Percentiles rank a stretch among this genome's conserved stretches.
Evolutionary conservation across 2,888 invertebrate species (phyloP).

Genomic region (Ochropacha duplaris): DNA sequence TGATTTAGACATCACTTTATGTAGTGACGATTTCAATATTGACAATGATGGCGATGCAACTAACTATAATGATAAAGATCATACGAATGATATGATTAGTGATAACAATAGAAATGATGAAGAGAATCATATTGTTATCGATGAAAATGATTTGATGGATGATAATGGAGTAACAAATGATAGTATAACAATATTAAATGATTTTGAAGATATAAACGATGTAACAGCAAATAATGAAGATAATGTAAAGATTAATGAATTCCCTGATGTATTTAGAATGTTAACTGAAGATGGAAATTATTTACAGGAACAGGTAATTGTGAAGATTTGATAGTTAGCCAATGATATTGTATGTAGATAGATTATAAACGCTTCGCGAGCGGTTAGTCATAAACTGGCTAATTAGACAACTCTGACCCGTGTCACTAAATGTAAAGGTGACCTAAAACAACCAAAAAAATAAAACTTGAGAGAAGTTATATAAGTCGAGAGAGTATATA

Average conservation of each 20-base stretch:
- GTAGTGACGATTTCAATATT: slow-evolving; percentile 55
- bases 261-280: slow-evolving; percentile 5
- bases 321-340: too few relatives aligned
- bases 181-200: slow-evolving; percentile 3
- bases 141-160: slow-evolving; percentile 8
- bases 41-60: slow-evolving; percentile 18
- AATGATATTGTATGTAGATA: too few relatives aligned
- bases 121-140: not conserved
- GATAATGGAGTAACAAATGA: not conserved
- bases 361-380: too few relatives aligned
- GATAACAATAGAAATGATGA: slow-evolving; percentile 4
- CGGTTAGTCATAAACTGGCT: too few relatives aligned
- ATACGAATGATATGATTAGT: slow-evolving; percentile 9
- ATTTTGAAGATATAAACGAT: not conserved
- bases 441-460: too few relatives aligned
- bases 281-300: not conserved
- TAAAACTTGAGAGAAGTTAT: too few relatives aligned
- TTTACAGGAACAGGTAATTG: not conserved
- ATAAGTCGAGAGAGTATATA: too few relatives aligned
- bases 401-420: too few relatives aligned
- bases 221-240: slow-evolving; percentile 1
- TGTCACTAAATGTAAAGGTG: too few relatives aligned
- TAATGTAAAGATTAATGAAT: not conserved
- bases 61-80: slow-evolving; percentile 16
- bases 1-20: slow-evolving; percentile 37